Conservation (phyloP, 1,140 invertebrate species). For the Orchesella cincta region DNA sequence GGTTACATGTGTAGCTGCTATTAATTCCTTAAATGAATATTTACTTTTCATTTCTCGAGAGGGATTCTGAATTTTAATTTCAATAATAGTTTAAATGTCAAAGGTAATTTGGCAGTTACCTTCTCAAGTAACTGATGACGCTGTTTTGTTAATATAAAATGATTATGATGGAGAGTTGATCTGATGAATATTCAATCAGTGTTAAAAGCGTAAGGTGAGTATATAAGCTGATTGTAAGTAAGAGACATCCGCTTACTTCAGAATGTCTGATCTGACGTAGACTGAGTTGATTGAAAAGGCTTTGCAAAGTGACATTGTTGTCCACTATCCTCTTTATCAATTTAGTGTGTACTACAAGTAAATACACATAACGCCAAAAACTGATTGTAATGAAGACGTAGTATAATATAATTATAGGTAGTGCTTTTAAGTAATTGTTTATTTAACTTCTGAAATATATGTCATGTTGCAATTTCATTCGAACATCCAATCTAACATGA, state of each 20-base stretch:
- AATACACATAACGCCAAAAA: too few species aligned
- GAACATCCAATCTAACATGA: too few species aligned
- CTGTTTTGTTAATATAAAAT: not conserved
- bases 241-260: not conserved
- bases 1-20: not conserved
- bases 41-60: not conserved
- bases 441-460: too few species aligned
- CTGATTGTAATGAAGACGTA: too few species aligned
- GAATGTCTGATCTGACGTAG: not conserved
- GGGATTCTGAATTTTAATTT: not conserved
- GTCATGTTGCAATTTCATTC: too few species aligned
- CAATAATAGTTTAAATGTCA: not conserved
- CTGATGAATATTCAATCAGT: not conserved
- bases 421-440: too few species aligned
- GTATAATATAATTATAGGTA: too few species aligned
- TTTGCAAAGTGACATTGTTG: not conserved
- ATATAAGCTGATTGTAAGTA: not conserved
- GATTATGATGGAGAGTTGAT: not conserved
- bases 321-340: too few species aligned
- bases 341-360: too few species aligned
- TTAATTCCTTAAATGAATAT: not conserved
- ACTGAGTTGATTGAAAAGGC: not conserved
- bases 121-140: not conserved
- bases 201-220: not conserved
- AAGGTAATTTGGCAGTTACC: not conserved